Evolutionary conservation across 2,888 invertebrate genomes (phyloP).

Genomic region (Desoria tigrina): DNA sequence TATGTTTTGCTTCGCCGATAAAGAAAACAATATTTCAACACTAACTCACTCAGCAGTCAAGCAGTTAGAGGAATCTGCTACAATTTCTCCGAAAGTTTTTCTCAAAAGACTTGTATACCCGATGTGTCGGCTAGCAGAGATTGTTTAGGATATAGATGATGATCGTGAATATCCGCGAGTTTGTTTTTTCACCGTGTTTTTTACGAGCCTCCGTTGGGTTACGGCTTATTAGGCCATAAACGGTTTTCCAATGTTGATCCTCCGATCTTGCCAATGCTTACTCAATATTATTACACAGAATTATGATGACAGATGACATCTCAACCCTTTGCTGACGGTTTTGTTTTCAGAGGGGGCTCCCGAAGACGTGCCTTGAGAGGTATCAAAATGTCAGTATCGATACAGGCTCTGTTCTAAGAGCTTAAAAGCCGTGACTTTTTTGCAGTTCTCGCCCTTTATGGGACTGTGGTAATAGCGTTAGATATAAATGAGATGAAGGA

Average conservation of each 20-base stretch:
- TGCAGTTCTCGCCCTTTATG: no score
- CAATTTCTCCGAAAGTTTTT: not conserved
- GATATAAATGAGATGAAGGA: not conserved
- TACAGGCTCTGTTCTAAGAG: no score
- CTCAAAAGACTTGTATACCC: not conserved
- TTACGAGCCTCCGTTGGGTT: not conserved
- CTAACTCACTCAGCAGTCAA: conserved; percentile 9
- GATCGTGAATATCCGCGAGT: no score
- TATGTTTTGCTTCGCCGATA: conserved; percentile 18
- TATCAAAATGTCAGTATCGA: no score
- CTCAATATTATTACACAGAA: not conserved
- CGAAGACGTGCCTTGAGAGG: no score
- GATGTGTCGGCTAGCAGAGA: no score
- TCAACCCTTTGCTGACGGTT: not conserved
- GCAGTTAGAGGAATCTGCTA: not conserved
- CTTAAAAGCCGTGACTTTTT: no score
- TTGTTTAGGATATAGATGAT: no score
- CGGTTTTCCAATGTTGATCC: conserved; percentile 15
- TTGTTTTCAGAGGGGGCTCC: not conserved
- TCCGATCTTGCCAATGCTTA: not conserved
- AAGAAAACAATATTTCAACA: conserved; percentile 30
- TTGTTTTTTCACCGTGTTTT: not conserved
- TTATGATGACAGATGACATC: conserved; percentile 19
- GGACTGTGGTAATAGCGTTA: no score
- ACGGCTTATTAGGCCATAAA: conserved; percentile 17